These are phyloP conservation scores for Chiloscyllium punctatum DNA, from an alignment of 2,797 vertebrate genomes.

Conservation along the genomic window DNA sequence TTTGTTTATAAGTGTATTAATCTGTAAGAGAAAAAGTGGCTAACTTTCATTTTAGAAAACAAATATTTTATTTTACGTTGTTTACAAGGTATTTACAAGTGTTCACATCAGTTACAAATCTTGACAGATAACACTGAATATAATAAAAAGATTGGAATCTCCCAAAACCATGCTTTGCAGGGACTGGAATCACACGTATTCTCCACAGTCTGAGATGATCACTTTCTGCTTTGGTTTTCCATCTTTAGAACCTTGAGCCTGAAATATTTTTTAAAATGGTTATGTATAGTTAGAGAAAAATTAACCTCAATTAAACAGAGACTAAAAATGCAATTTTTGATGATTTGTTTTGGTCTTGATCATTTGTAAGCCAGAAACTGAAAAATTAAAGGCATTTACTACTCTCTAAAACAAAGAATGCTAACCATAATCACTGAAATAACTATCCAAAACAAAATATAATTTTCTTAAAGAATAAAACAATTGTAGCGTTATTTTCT, in stretches of 20 bases:
- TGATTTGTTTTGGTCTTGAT: background rate
- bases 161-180: background rate
- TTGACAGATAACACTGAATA: background rate
- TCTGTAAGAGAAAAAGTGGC: background rate
- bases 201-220: conserved; percentile 89
- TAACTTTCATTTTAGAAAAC: background rate
- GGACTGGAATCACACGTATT: conserved; percentile 64
- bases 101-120: background rate
- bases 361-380: background rate
- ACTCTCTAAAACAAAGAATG: background rate
- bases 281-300: background rate
- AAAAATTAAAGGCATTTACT: background rate
- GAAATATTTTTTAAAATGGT: conserved; percentile 26
- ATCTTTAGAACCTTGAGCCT: conserved; percentile 87
- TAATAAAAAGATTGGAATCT: background rate
- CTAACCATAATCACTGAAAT: background rate
- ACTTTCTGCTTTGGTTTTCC: conserved; percentile 92
- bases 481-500: background rate
- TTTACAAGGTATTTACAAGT: conserved; percentile 17
- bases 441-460: background rate
- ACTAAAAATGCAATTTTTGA: background rate
- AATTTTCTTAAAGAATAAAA: background rate
- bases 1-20: too few relatives aligned
- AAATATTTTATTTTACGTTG: background rate
- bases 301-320: background rate